A percentile compares a stretch with the other conserved stretches of the same genome.
Evolutionary conservation across 1,140 invertebrate species (phyloP).

Genomic region (Drosophila nigromelanica): DNA sequence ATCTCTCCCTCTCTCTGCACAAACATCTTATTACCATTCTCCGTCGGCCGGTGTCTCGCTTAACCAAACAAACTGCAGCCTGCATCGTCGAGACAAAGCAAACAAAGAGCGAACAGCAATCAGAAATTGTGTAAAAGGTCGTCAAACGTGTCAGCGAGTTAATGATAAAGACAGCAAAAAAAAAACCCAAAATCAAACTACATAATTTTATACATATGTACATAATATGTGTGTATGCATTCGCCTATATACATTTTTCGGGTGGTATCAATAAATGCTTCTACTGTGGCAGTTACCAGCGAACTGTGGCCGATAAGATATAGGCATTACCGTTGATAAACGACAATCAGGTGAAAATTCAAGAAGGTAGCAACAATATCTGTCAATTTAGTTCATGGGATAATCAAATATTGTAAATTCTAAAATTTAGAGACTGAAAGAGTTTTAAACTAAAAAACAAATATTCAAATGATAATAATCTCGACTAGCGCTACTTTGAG

Average conservation of each 20-base stretch:
- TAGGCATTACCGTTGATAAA: slow-evolving; percentile 66
- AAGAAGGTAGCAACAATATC: slow-evolving; percentile 39
- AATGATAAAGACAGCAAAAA: slow-evolving; percentile 42
- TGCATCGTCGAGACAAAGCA: slow-evolving; percentile 28
- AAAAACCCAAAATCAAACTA: slow-evolving; percentile 42
- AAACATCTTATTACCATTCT: neutral
- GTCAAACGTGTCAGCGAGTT: slow-evolving; percentile 39
- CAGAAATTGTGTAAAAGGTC: slow-evolving; percentile 73
- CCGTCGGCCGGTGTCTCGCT: neutral
- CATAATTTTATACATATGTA: slow-evolving; percentile 14
- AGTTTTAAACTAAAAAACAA: neutral
- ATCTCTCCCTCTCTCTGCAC: neutral
- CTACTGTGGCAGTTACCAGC: slow-evolving; percentile 69
- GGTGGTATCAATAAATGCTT: slow-evolving; percentile 66
- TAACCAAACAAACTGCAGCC: neutral
- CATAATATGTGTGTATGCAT: slow-evolving; percentile 13
- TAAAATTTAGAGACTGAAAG: slow-evolving; percentile 1
- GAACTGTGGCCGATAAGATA: slow-evolving; percentile 67
- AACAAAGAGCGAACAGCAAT: slow-evolving; percentile 43
- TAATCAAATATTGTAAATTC: slow-evolving; percentile 74
- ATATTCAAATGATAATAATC: neutral
- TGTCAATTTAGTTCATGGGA: slow-evolving; percentile 56
- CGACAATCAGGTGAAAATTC: slow-evolving; percentile 58
- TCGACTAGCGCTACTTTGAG: neutral
- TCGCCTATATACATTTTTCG: slow-evolving; percentile 22